Evolutionary conservation across 2,113 vertebrate species (phyloP).

Genomic region (Pachyramphus minor): DNA sequence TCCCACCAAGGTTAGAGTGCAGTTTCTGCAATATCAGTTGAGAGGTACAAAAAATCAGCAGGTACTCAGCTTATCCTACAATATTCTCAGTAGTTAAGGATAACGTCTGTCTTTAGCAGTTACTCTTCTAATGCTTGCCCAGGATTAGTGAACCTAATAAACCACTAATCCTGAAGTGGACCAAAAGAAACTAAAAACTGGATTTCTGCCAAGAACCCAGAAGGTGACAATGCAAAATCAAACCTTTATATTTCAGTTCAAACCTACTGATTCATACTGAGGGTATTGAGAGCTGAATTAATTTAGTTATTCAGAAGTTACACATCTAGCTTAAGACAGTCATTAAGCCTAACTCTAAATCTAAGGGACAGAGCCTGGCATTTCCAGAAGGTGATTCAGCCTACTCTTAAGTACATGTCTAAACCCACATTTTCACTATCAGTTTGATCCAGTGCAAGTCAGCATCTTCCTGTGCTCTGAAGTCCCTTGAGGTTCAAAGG

Average conservation of each 20-base stretch:
- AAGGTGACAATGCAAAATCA: neutral
- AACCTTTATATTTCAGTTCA: neutral
- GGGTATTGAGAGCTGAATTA: neutral
- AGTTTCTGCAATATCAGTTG: conserved; percentile 23
- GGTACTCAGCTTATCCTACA: neutral
- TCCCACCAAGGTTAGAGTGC: neutral
- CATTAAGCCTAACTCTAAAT: neutral
- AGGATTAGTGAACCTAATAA: neutral
- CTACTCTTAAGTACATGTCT: neutral
- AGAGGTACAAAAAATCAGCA: conserved; percentile 11
- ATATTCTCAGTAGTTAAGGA: neutral
- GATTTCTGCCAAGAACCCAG: neutral
- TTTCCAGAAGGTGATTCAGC: conserved; percentile 3
- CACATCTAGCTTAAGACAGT: neutral
- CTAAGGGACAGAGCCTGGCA: neutral
- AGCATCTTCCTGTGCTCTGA: conserved; percentile 19
- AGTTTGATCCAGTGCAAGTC: conserved; percentile 24
- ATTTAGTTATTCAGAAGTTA: neutral
- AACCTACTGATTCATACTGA: neutral
- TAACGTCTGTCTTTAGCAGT: neutral
- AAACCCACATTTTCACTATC: conserved; percentile 40
- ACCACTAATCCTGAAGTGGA: neutral
- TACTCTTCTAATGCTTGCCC: neutral
- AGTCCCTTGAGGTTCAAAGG: conserved; percentile 23
- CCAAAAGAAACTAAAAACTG: neutral